Percentiles rank a stretch among this genome's conserved stretches.
Evolutionary conservation across 1,140 invertebrate genomes (phyloP).

Genomic region (Drosophila saltans): DNA sequence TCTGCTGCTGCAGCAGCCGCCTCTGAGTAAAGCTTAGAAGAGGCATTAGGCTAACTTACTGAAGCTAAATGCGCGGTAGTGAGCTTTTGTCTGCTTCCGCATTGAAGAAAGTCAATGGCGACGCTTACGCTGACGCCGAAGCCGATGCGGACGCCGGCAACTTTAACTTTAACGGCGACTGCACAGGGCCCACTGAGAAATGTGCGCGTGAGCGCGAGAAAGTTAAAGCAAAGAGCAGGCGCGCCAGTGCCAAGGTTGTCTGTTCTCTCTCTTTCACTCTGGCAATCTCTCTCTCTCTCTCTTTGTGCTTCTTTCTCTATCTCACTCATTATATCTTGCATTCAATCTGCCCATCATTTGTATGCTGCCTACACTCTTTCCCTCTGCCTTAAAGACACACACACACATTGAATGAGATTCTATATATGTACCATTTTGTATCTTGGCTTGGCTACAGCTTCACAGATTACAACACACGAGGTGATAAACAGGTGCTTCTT

Average conservation of each 20-base stretch:
- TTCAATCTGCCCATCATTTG: slow-evolving; percentile 45
- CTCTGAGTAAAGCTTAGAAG: slow-evolving; percentile 55
- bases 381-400: slow-evolving; percentile 14
- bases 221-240: slow-evolving; percentile 52
- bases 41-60: slow-evolving; percentile 52
- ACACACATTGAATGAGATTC: slow-evolving; percentile 9
- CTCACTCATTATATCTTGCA: neutral
- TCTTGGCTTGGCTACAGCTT: slow-evolving; percentile 40
- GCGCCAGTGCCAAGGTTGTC: slow-evolving; percentile 69
- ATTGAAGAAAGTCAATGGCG: slow-evolving; percentile 72
- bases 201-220: slow-evolving; percentile 64
- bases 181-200: slow-evolving; percentile 37
- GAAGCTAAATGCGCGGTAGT: slow-evolving; percentile 43
- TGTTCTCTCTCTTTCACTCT: slow-evolving; percentile 39
- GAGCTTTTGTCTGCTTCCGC: slow-evolving; percentile 72
- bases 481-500: slow-evolving; percentile 79
- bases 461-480: slow-evolving; percentile 78
- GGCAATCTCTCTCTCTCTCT: slow-evolving; percentile 17
- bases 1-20: slow-evolving; percentile 29
- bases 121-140: slow-evolving; percentile 13
- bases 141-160: neutral
- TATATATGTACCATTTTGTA: slow-evolving; percentile 28
- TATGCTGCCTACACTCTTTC: slow-evolving; percentile 26
- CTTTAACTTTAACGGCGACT: slow-evolving; percentile 13
- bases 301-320: neutral